Percentiles rank a stretch among this genome's conserved stretches.
Evolutionary conservation across 2,888 invertebrate species (phyloP).

Genomic region (Odontomyia ornata): DNA sequence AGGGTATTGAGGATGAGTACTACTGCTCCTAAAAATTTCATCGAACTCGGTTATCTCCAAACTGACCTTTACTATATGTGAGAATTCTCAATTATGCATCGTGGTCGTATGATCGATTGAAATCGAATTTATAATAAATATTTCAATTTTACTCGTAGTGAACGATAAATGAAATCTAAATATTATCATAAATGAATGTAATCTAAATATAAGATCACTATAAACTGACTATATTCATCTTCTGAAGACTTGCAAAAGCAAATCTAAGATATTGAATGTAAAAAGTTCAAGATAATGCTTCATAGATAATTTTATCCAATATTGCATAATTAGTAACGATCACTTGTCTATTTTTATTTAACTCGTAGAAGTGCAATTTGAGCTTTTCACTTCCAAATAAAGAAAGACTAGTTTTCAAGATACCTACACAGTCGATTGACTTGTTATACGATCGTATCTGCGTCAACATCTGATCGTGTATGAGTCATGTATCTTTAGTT

Average conservation of each 20-base stretch:
- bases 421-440: slow-evolving; percentile 19
- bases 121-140: too few relatives aligned
- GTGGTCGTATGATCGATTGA: too few relatives aligned
- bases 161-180: too few relatives aligned
- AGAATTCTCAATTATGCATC: too few relatives aligned
- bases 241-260: not conserved
- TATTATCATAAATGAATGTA: too few relatives aligned
- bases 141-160: too few relatives aligned
- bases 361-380: not conserved
- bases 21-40: too few relatives aligned
- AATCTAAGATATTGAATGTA: slow-evolving; percentile 1
- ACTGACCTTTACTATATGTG: too few relatives aligned
- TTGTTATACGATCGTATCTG: not conserved
- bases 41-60: too few relatives aligned
- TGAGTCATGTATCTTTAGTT: slow-evolving; percentile 12
- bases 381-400: slow-evolving; percentile 12
- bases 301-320: not conserved
- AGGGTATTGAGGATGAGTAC: too few relatives aligned
- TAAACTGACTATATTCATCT: not conserved
- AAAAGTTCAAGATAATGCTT: not conserved
- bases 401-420: slow-evolving; percentile 16
- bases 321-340: slow-evolving; percentile 6
- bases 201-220: too few relatives aligned
- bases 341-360: slow-evolving; percentile 14
- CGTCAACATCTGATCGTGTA: not conserved